Base-by-base conservation (phyloP, 1,140 invertebrate species). In the Leptonema lineaticorne region DNA sequence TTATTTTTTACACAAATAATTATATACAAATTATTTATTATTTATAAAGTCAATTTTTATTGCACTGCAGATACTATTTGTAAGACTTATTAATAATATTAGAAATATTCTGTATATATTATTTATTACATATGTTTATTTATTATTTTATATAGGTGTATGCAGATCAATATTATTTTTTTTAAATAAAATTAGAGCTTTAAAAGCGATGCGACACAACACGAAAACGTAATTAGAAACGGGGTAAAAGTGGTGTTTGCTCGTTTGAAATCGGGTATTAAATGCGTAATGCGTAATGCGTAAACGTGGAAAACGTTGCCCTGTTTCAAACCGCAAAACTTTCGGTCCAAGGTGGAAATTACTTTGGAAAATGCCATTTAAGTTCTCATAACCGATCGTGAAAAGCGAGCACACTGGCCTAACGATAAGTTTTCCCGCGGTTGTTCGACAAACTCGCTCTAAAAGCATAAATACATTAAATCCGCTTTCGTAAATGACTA, bases 191-290 rank as follows among this genome's bases (percentile, higher is more conserved):
- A n/a, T n/a, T n/a, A 9, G 37, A 45, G 14, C 14, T 9, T 9
- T 2, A 14, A 33, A 33, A 33, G 30, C 30, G 37, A 45, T n/a
- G 37, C 37, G 11, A 2, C 37, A 2, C 11, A 26, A 53, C 50
- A 53, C 50, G 50, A 24, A 53, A 53, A 53, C 27, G 50, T 53
- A 24, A 53, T 53, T 53, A 53, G 50, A 53, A 53, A 53, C 24
- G 2, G 50, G 22, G 22, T 18, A 53, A 53, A 14, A 14, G 50
- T 53, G 24, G 50, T 53, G 46, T n/a, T n/a, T n/a, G n/a, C n/a
- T n/a, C n/a, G n/a, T n/a, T n/a, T n/a, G n/a, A n/a, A n/a, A n/a
- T n/a, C n/a, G n/a, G n/a, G n/a, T 53, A 22, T 53, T 53, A 41
- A 41, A 41, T 11, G 16, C 50, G n/a, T n/a, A n/a, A n/a, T n/a